Conservation (phyloP, 2,797 vertebrate species). For the Spatula versicolor region DNA sequence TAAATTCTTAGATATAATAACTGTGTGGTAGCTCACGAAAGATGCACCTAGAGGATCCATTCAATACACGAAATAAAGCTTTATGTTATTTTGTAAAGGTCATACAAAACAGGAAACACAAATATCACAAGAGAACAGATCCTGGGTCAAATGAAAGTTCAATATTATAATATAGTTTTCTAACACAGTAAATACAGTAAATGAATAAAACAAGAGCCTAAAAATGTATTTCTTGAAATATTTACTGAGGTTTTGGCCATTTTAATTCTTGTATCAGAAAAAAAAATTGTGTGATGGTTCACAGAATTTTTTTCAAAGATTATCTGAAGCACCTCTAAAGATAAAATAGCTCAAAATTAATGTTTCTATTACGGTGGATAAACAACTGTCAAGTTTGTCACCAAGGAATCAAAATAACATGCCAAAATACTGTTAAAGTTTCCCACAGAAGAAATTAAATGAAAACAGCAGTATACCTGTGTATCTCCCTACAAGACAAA, state of each 20-base stretch:
- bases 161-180: background rate
- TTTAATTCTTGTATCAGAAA: background rate
- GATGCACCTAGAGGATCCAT: background rate
- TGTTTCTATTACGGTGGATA: background rate
- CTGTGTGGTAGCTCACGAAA: background rate
- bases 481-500: conserved; percentile 53
- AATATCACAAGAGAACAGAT: background rate
- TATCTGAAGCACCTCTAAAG: background rate
- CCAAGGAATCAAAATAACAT: background rate
- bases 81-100: background rate
- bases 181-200: background rate
- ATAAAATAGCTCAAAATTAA: background rate
- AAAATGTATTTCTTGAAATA: background rate
- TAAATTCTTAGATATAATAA: background rate
- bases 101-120: background rate
- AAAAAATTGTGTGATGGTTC: background rate
- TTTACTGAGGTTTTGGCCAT: background rate
- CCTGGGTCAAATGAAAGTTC: background rate
- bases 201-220: background rate
- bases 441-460: conserved; percentile 26
- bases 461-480: conserved; percentile 1
- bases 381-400: background rate
- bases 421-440: background rate
- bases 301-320: background rate
- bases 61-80: background rate